Conservation (phyloP, 2,888 invertebrate species). For the Brachyptera risi region DNA sequence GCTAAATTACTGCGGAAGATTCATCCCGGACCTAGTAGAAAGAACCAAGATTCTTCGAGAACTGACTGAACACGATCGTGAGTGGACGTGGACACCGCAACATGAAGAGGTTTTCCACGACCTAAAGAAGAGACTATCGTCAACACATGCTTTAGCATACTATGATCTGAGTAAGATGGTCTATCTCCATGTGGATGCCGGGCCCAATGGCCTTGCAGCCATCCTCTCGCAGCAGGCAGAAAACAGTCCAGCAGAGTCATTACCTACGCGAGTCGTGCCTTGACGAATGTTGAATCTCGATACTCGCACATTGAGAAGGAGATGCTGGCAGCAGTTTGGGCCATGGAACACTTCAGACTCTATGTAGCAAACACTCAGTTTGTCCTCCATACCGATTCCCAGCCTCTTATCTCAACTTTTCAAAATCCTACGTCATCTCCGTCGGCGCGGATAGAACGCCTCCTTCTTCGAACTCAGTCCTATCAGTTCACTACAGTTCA, state of each 20-base stretch:
- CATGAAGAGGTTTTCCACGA: background rate
- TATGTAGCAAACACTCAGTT: background rate
- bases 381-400: background rate
- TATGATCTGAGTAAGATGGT: background rate
- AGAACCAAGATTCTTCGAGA: background rate
- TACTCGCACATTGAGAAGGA: too few species aligned
- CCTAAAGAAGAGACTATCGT: background rate
- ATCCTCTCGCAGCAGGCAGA: too few species aligned
- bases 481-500: background rate
- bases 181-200: background rate
- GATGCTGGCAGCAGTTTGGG: background rate
- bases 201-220: too few species aligned
- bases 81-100: background rate
- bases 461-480: background rate
- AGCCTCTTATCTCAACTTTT: background rate
- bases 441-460: background rate
- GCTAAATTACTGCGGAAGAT: background rate
- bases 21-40: background rate
- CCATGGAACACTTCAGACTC: background rate
- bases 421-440: background rate
- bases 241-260: too few species aligned
- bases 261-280: too few species aligned
- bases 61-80: background rate
- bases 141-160: background rate
- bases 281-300: too few species aligned